phyloP scores from a whole-genome alignment of 1,140 invertebrate genomes.

The Aphelenchoides fujianensis region DNA sequence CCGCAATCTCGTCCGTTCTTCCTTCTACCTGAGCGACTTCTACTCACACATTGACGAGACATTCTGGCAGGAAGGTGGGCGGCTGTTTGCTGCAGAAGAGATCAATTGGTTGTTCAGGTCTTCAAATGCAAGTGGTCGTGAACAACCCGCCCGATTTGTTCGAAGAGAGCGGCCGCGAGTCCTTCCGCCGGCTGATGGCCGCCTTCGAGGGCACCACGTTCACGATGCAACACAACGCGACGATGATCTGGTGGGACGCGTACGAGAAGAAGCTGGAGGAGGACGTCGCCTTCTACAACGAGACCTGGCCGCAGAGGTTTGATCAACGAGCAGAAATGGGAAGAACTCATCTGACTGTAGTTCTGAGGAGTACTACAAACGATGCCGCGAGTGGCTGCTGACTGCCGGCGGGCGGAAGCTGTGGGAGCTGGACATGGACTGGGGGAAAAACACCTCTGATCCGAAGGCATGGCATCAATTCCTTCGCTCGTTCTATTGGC shows the following conservation, averaged over 20 bases:
- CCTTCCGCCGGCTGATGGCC: conserved; percentile 45
- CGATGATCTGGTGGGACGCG: conserved; percentile 60
- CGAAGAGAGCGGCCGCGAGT: conserved; percentile 26
- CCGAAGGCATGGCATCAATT: conserved; percentile 18
- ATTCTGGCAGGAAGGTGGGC: conserved; percentile 59
- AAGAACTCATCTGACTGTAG: conserved; percentile 34
- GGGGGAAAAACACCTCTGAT: conserved; percentile 35
- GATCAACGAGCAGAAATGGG: conserved; percentile 2
- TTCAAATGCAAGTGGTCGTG: conserved; percentile 62
- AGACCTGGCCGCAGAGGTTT: conserved; percentile 18
- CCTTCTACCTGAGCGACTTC: conserved; percentile 59
- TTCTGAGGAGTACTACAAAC: conserved; percentile 50
- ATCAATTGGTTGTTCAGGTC: conserved; percentile 39
- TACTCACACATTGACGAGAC: conserved; percentile 65
- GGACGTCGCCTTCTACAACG: conserved; percentile 39
- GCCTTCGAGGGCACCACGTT: conserved; percentile 56
- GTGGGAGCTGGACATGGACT: conserved; percentile 61
- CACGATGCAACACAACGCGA: conserved; percentile 60
- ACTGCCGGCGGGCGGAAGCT: conserved; percentile 56
- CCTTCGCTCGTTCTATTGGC: conserved; percentile 5
- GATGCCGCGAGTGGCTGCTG: conserved; percentile 58
- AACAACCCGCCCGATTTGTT: conserved; percentile 61
- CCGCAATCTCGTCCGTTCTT: conserved; percentile 43
- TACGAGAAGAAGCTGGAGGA: conserved; percentile 51
- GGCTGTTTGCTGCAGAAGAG: not conserved